Evolutionary conservation across 2,888 invertebrate genomes (phyloP).

Genomic region (Tortricodes alternella): DNA sequence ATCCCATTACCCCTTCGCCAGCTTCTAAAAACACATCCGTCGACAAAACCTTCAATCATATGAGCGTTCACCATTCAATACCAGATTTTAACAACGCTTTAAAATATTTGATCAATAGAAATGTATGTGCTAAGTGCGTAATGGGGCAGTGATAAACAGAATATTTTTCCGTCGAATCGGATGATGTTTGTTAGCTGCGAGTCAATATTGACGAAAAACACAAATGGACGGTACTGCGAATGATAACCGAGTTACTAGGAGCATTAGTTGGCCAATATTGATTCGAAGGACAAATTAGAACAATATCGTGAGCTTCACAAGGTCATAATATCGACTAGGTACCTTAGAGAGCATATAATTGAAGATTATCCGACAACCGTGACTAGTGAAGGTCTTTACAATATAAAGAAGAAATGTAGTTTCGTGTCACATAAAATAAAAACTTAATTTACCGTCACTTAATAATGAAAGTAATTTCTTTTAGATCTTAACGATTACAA

Average conservation of each 20-base stretch:
- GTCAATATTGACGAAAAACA: slow-evolving; percentile 25
- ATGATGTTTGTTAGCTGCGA: slow-evolving; percentile 30
- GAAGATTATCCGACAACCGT: too few species aligned
- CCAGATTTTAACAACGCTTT: slow-evolving; percentile 30
- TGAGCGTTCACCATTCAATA: not conserved
- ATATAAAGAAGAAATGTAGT: too few species aligned
- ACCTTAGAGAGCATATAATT: too few species aligned
- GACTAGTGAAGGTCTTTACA: too few species aligned
- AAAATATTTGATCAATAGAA: slow-evolving; percentile 54
- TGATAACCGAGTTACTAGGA: slow-evolving; percentile 16
- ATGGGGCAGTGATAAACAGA: slow-evolving; percentile 48
- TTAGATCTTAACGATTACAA: slow-evolving; percentile 21
- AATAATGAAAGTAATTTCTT: slow-evolving; percentile 28
- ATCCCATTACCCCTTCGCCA: not conserved
- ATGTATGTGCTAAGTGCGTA: slow-evolving; percentile 43
- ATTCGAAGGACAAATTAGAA: slow-evolving; percentile 16
- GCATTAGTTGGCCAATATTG: slow-evolving; percentile 16
- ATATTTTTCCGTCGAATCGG: slow-evolving; percentile 47
- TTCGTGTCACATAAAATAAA: too few species aligned
- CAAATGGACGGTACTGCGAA: slow-evolving; percentile 13
- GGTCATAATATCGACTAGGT: too few species aligned
- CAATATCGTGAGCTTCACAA: slow-evolving; percentile 23
- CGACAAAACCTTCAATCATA: not conserved
- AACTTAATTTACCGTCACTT: too few species aligned
- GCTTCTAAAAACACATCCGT: not conserved